A percentile compares a stretch with the other conserved stretches of the same genome.
These are phyloP conservation scores for Drosophila littoralis DNA, from an alignment of 1,140 invertebrate species.

Conservation along the genomic window DNA sequence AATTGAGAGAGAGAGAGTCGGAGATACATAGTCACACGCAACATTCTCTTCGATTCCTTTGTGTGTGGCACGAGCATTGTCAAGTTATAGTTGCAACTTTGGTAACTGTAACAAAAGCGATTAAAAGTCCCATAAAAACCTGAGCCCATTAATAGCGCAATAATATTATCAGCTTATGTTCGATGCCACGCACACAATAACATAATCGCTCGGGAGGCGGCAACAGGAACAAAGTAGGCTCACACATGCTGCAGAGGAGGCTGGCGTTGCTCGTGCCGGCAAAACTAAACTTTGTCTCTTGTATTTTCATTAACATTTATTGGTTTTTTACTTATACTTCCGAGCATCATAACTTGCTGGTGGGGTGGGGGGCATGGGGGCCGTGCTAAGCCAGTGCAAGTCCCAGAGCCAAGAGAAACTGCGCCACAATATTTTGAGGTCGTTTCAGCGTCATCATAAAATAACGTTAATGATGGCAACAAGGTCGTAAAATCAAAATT, in stretches of 20 bases:
- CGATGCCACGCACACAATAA: constrained; percentile 61
- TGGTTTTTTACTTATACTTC: constrained; percentile 80
- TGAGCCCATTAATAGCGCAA: constrained; percentile 80
- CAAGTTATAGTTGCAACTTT: constrained; percentile 78
- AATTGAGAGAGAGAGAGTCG: background rate
- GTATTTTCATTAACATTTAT: constrained; percentile 83
- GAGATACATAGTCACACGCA: constrained; percentile 40
- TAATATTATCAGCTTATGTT: constrained; percentile 83
- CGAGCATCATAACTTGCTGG: constrained; percentile 64
- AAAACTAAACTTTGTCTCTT: constrained; percentile 79
- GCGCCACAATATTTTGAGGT: constrained; percentile 75
- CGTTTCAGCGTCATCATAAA: constrained; percentile 83
- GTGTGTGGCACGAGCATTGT: constrained; percentile 59
- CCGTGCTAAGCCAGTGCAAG: constrained; percentile 51
- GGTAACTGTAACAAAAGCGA: constrained; percentile 81
- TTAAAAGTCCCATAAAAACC: constrained; percentile 83
- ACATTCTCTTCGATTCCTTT: constrained; percentile 61
- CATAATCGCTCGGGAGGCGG: constrained; percentile 12
- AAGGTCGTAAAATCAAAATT: constrained; percentile 84
- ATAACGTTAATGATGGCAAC: constrained; percentile 82
- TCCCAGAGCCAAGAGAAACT: constrained; percentile 38
- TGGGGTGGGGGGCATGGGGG: background rate
- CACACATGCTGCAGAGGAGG: constrained; percentile 14
- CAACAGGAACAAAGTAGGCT: constrained; percentile 21
- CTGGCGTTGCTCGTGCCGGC: constrained; percentile 14